Conservation (phyloP, 2,113 vertebrate genomes). For the Oceanodroma tethys region DNA sequence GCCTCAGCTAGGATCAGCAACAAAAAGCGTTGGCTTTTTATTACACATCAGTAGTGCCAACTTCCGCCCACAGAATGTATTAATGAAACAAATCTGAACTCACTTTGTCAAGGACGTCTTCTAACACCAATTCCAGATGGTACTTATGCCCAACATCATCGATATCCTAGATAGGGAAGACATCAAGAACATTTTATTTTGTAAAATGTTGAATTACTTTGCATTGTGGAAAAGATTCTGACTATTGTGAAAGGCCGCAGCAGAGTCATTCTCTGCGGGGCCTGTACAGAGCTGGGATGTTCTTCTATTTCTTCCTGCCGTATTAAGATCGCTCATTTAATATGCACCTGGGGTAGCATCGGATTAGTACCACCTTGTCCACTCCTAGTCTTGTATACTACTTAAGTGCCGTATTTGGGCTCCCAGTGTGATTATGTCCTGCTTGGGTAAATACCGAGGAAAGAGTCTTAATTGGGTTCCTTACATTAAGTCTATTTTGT, state of each 20-base stretch:
- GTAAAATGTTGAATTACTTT: not conserved
- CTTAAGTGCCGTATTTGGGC: rapidly evolving
- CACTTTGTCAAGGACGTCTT: slow-evolving; percentile 80
- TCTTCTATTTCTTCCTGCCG: not conserved
- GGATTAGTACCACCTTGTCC: not conserved
- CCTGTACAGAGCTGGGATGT: rapidly evolving
- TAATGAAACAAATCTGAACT: slow-evolving; percentile 36
- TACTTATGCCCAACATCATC: slow-evolving; percentile 79
- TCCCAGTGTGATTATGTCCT: rapidly evolving
- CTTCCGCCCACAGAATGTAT: not conserved
- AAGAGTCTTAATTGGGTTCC: not conserved
- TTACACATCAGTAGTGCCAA: not conserved
- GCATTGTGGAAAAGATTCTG: not conserved
- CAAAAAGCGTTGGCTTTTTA: not conserved
- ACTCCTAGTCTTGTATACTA: rapidly evolving
- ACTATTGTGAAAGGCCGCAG: rapidly evolving
- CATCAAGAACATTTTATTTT: not conserved
- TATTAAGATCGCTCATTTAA: not conserved
- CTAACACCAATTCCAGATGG: slow-evolving; percentile 78
- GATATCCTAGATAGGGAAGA: slow-evolving; percentile 74
- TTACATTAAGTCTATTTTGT: rapidly evolving
- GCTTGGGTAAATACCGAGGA: not conserved
- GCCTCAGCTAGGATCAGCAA: not conserved
- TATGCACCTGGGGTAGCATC: no score
- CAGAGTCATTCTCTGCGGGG: not conserved